phyloP scores from a whole-genome alignment of 64 coral and sea anemone genomes.

The Montipora foliosa region DNA sequence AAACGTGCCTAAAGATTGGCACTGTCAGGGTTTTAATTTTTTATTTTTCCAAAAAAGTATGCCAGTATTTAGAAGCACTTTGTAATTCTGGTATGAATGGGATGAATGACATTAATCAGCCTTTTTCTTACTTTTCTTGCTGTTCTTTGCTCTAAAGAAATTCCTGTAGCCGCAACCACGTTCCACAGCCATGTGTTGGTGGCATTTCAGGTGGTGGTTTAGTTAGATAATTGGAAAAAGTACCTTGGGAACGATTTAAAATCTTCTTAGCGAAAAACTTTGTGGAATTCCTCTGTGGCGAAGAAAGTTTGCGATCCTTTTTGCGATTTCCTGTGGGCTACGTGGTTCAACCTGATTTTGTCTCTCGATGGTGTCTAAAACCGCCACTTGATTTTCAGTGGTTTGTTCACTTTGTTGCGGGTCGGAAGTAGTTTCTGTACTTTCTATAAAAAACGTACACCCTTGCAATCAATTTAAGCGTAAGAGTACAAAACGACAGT shows the following conservation, averaged over 20 bases:
- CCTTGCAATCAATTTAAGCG: no score
- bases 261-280: neutral
- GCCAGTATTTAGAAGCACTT: no score
- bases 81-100: neutral
- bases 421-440: no score
- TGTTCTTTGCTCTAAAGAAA: neutral
- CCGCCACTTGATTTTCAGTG: neutral
- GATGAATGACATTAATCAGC: neutral
- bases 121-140: conserved; percentile 1
- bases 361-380: neutral
- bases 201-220: neutral
- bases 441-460: no score
- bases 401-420: neutral
- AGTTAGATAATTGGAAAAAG: neutral
- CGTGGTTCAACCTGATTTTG: neutral
- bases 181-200: neutral
- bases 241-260: neutral
- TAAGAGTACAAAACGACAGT: no score
- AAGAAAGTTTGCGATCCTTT: neutral
- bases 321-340: neutral
- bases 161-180: neutral
- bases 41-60: no score
- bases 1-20: no score
- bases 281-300: neutral
- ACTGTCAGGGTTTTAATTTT: no score